Conservation (phyloP, 2,113 vertebrate genomes). For the Phrynocephalus versicolor region DNA sequence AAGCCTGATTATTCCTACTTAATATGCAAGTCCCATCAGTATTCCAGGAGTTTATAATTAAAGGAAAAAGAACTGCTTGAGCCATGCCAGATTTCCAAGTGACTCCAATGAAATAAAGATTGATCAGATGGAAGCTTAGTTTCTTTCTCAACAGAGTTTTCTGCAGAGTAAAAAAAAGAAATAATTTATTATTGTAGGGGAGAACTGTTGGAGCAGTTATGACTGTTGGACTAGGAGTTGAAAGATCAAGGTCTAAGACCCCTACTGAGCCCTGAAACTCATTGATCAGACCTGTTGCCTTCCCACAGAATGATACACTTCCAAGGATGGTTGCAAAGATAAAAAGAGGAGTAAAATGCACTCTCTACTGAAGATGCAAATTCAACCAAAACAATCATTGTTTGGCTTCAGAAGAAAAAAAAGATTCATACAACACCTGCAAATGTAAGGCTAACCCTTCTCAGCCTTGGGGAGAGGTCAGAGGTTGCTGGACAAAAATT, state of each 20-base stretch:
- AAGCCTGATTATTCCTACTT: slow-evolving; percentile 5
- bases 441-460: too few species aligned
- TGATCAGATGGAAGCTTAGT: neutral
- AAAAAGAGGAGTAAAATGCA: too few species aligned
- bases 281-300: too few species aligned
- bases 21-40: slow-evolving; percentile 20
- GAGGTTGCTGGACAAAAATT: neutral
- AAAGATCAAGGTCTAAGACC: too few species aligned
- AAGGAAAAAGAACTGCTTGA: neutral
- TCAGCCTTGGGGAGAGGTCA: neutral
- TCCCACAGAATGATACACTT: too few species aligned
- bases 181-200: neutral
- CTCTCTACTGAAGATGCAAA: too few species aligned
- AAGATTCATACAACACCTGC: neutral
- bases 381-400: too few species aligned
- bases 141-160: slow-evolving; percentile 24
- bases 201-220: too few species aligned
- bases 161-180: slow-evolving; percentile 1
- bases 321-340: too few species aligned
- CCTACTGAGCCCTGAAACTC: too few species aligned
- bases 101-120: neutral
- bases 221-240: too few species aligned
- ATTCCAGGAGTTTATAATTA: slow-evolving; percentile 18
- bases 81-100: slow-evolving; percentile 11
- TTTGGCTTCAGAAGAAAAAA: neutral